phyloP scores from a whole-genome alignment of 1,140 invertebrate genomes.

The Aphelenchoides fujianensis region DNA sequence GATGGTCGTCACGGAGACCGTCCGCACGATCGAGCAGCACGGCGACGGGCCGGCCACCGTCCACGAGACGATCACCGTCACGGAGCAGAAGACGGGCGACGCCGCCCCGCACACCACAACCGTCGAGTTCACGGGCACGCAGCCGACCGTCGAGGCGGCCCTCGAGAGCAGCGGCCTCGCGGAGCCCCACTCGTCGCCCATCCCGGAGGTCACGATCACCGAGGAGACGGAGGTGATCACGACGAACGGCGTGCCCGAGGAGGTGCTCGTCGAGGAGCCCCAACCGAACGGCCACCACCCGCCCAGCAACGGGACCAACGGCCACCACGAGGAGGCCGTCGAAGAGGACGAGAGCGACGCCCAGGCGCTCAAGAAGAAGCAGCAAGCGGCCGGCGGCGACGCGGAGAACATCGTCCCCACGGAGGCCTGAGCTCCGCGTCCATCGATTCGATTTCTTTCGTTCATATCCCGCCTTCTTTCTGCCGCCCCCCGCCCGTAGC shows the following conservation, averaged over 20 bases:
- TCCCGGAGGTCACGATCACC: background rate
- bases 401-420: background rate
- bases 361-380: background rate
- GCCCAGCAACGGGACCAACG: background rate
- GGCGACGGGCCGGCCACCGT: background rate
- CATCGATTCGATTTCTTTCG: background rate
- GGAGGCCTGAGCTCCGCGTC: background rate
- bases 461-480: background rate
- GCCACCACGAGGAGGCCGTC: background rate
- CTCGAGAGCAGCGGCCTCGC: background rate
- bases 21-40: constrained; percentile 3
- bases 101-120: constrained; percentile 8
- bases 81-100: constrained; percentile 10
- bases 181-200: background rate
- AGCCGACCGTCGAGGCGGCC: background rate
- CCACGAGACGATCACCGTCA: constrained; percentile 2
- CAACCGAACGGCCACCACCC: background rate
- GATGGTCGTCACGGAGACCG: background rate
- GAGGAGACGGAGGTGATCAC: constrained; percentile 9
- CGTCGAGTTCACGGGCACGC: background rate
- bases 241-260: background rate
- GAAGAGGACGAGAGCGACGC: background rate
- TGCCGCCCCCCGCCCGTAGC: too few species aligned
- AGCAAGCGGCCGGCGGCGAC: background rate
- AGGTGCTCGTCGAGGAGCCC: background rate